Evolutionary conservation across 2,113 vertebrate genomes (phyloP), one percentile per base, ranked within the genome.

Genomic region (Pyrgilauda ruficollis): DNA sequence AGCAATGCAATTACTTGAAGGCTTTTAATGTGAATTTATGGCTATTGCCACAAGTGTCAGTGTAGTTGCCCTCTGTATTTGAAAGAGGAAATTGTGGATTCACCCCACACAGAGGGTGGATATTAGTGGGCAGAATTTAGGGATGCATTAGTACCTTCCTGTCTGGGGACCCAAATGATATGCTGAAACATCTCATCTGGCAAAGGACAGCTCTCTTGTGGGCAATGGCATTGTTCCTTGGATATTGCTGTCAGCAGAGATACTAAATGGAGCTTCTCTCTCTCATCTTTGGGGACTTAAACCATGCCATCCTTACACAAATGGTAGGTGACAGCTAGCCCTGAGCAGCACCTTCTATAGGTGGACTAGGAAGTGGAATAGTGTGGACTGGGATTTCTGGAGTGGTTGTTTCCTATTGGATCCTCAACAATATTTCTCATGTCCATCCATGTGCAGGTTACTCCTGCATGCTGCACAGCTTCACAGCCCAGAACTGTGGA

Each of bases 1-100:
- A 53, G 86, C 53, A 67, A 37, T 64, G 56, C 64, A 92, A 72
- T 90, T 93, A 93, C 82, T 90, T 67, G 68, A 79, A 92, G 46
- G 31, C 39, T 75, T 96, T 97, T 84, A 87, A 88, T 41, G 50
- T 89, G 92, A 89, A 86, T 92, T 90, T 88, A 64, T 82, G 79
- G 56, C 76, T 78, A 18, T 49, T 72, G 53, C 92, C 86, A 62
- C 62, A 87, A 62, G 68, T 72, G 73, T 68, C 68, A 49, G 64
- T 27, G 15, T 67, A 82, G 83, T 24, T 94, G 49, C 76, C 80
- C 92, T 58, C 44, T 52, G 1, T 64, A 63, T 94, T 80, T 90
- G 35, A 61, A 61, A 37, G 12, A 84, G 62, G 49, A 88, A 90
- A 49, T 56, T 68, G 39, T 1, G 1, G 49, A 72, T 87, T 78